Evolutionary conservation across 2,888 invertebrate species (phyloP).

Genomic region (Charanyca ferruginea): DNA sequence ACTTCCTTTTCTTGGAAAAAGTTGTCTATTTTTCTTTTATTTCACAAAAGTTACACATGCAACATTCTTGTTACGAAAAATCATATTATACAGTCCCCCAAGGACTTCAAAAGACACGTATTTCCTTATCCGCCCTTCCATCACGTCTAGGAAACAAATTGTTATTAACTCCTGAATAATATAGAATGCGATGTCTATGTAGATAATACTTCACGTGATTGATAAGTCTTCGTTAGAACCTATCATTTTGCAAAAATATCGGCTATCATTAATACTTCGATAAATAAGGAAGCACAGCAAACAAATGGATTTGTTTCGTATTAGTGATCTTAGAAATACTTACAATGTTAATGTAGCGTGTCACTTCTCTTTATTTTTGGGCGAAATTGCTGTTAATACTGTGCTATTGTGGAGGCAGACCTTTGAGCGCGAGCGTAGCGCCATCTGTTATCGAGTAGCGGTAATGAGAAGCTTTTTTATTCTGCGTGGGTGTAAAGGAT

Average conservation of each 20-base stretch:
- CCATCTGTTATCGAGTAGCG: constrained; percentile 81
- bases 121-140: constrained; percentile 36
- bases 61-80: constrained; percentile 24
- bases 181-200: constrained; percentile 52
- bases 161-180: constrained; percentile 57
- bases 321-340: constrained; percentile 58
- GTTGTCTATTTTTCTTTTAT: constrained; percentile 28
- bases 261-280: constrained; percentile 1
- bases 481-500: constrained; percentile 28
- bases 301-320: constrained; percentile 47
- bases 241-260: constrained; percentile 39
- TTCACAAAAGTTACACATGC: constrained; percentile 16
- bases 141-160: constrained; percentile 44
- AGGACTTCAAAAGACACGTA: constrained; percentile 32
- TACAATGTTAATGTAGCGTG: constrained; percentile 53
- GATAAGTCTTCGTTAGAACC: constrained; percentile 32
- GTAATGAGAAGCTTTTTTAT: constrained; percentile 59
- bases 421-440: constrained; percentile 64
- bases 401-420: constrained; percentile 30
- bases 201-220: constrained; percentile 43
- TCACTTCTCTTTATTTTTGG: constrained; percentile 35
- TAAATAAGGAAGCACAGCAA: constrained; percentile 34
- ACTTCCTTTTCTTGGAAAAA: constrained; percentile 15
- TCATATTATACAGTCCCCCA: constrained; percentile 23
- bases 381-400: constrained; percentile 22